Evolutionary conservation across 2,888 invertebrate genomes (phyloP).

Genomic region (Tyria jacobaeae): DNA sequence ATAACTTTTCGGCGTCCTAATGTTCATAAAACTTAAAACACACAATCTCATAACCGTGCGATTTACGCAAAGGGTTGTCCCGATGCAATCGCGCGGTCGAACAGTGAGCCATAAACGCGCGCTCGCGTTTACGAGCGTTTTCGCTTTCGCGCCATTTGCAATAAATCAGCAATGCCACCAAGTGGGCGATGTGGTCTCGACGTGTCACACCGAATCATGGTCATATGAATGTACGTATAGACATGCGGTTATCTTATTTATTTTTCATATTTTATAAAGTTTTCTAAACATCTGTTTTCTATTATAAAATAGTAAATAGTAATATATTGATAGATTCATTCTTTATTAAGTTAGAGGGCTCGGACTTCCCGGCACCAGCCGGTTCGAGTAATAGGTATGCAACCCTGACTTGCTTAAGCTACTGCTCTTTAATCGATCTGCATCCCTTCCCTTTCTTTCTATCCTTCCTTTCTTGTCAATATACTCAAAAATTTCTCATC

Average conservation of each 20-base stretch:
- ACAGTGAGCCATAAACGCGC: conserved; percentile 79
- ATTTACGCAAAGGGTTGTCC: conserved; percentile 67
- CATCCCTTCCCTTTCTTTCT: too few relatives aligned
- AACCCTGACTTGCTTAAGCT: too few relatives aligned
- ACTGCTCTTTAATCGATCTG: too few relatives aligned
- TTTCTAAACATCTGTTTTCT: not conserved
- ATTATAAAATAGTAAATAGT: too few relatives aligned
- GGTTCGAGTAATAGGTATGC: too few relatives aligned
- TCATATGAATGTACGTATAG: conserved; percentile 50
- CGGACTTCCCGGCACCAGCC: too few relatives aligned
- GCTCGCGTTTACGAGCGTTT: conserved; percentile 81
- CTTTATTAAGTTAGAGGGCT: too few relatives aligned
- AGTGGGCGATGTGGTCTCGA: conserved; percentile 74
- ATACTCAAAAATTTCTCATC: too few relatives aligned
- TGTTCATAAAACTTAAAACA: conserved; percentile 29
- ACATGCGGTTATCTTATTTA: conserved; percentile 51
- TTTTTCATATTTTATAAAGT: not conserved
- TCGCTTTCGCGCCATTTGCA: conserved; percentile 86
- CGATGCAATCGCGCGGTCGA: conserved; percentile 72
- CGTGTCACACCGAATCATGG: conserved; percentile 69
- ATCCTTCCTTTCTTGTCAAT: too few relatives aligned
- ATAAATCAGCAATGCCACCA: conserved; percentile 80
- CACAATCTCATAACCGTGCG: conserved; percentile 67
- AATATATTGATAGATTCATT: too few relatives aligned
- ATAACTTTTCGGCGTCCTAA: conserved; percentile 4